phyloP scores from a whole-genome alignment of 2,888 invertebrate genomes.

The Tyria jacobaeae region DNA sequence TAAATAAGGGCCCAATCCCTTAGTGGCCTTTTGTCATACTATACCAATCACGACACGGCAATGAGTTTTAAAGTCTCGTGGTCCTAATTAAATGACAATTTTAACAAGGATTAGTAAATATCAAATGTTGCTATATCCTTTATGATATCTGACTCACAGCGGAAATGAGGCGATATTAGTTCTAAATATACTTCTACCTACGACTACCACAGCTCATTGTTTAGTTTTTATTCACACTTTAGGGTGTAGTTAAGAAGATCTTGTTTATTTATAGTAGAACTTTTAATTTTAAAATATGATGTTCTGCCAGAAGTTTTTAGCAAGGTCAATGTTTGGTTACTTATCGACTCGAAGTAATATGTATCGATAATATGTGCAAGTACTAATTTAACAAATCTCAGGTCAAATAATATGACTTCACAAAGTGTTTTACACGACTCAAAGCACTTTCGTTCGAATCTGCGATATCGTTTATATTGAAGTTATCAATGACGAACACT shows the following conservation, averaged over 20 bases:
- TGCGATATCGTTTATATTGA: background rate
- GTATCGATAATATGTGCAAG: background rate
- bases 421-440: background rate
- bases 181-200: background rate
- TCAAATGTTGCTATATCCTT: background rate
- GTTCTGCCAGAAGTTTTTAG: background rate
- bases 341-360: too few relatives aligned
- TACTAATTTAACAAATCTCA: background rate
- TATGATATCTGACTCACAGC: background rate
- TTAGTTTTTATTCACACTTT: background rate
- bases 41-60: too few relatives aligned
- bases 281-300: conserved; percentile 1
- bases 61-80: too few relatives aligned
- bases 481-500: background rate
- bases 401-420: background rate
- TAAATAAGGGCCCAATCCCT: too few relatives aligned
- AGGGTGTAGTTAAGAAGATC: background rate
- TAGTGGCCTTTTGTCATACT: too few relatives aligned
- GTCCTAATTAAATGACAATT: background rate
- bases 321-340: background rate
- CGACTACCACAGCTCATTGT: background rate
- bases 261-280: background rate
- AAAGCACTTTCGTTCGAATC: background rate
- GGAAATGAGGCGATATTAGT: background rate
- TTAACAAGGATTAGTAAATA: background rate